Evolutionary conservation across 2,113 vertebrate species (phyloP).

Genomic region (Actenoides lindsayi): DNA sequence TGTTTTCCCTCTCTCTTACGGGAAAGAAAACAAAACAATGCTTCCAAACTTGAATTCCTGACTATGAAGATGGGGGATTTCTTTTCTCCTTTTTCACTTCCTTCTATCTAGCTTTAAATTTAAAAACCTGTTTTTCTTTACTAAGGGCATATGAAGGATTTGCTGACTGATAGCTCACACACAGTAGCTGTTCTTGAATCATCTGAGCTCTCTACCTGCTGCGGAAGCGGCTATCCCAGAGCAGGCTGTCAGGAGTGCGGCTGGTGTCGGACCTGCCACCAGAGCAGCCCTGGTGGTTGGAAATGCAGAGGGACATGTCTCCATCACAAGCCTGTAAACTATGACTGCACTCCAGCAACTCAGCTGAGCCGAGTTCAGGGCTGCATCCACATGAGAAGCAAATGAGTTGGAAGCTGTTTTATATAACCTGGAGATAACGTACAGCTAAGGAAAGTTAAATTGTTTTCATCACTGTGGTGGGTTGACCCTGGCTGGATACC

Average conservation of each 20-base stretch:
- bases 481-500: neutral
- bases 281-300: neutral
- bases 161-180: neutral
- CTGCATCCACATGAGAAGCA: neutral
- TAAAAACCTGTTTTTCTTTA: neutral
- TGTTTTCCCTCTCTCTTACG: neutral
- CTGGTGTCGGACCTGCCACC: neutral
- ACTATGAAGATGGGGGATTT: neutral
- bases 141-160: neutral
- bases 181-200: neutral
- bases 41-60: neutral
- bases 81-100: neutral
- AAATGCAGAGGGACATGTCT: neutral
- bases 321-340: neutral
- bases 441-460: neutral
- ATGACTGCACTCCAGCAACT: neutral
- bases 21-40: neutral
- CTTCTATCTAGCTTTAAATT: neutral
- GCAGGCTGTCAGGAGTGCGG: neutral
- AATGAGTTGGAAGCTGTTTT: neutral
- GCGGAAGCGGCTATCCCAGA: neutral
- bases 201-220: neutral
- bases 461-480: neutral
- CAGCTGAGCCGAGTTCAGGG: neutral
- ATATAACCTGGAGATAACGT: neutral